These are phyloP conservation scores for Alectoris magna DNA, from an alignment of 2,797 vertebrate genomes.

Conservation along the genomic window DNA sequence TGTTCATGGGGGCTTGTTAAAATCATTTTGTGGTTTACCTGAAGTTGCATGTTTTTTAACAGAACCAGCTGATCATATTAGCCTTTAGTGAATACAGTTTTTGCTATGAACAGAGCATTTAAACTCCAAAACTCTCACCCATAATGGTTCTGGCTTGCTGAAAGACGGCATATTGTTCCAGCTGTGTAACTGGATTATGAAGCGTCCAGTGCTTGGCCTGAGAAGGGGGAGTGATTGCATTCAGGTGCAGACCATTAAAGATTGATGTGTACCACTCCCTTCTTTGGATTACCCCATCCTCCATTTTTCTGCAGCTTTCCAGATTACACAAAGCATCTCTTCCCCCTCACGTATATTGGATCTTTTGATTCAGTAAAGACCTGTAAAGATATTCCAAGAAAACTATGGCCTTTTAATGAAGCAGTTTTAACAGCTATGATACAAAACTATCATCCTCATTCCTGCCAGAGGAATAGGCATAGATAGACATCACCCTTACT, in stretches of 20 bases:
- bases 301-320: neutral
- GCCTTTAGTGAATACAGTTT: neutral
- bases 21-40: neutral
- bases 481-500: neutral
- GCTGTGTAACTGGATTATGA: neutral
- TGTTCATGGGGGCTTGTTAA: neutral
- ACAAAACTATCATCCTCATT: neutral
- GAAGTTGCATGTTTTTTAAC: neutral
- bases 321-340: neutral
- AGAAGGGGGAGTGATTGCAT: neutral
- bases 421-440: neutral
- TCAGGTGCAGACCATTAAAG: constrained; percentile 52
- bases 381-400: neutral
- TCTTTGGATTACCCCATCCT: neutral
- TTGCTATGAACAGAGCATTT: neutral
- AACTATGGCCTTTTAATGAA: neutral
- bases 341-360: accelerated
- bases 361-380: neutral
- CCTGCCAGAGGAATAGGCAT: neutral
- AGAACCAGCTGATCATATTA: neutral
- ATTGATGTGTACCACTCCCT: neutral
- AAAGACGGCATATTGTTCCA: constrained; percentile 17
- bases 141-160: neutral
- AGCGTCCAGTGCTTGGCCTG: neutral
- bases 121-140: neutral